Conservation (phyloP, 2,888 invertebrate species). For the Deladenus siricidicola region DNA sequence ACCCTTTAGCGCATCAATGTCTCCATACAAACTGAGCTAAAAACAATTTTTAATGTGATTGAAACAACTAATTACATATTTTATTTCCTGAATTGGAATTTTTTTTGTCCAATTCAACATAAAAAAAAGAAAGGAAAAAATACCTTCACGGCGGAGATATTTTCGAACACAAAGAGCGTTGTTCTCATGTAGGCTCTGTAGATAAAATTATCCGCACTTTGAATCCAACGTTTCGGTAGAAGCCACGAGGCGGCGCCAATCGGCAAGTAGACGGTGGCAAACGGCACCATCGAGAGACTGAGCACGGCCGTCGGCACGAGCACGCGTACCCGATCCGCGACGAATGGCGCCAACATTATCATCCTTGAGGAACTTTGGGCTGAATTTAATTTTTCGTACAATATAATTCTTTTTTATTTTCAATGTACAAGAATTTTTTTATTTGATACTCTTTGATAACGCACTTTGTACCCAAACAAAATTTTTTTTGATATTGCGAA, state of each 20-base stretch:
- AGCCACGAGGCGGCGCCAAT: constrained; percentile 40
- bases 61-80: neutral
- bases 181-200: constrained; percentile 42
- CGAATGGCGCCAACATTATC: too few relatives aligned
- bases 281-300: constrained; percentile 35
- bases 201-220: constrained; percentile 36
- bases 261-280: constrained; percentile 34
- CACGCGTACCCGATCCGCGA: constrained; percentile 16
- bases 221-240: constrained; percentile 21
- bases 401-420: too few relatives aligned
- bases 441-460: too few relatives aligned
- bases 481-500: too few relatives aligned
- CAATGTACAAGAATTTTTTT: too few relatives aligned
- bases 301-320: constrained; percentile 17
- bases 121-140: neutral
- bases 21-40: constrained; percentile 37
- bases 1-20: constrained; percentile 24
- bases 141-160: constrained; percentile 35
- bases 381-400: too few relatives aligned
- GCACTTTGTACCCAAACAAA: too few relatives aligned
- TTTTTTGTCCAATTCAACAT: neutral
- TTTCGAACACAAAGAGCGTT: constrained; percentile 49
- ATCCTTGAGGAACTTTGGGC: too few relatives aligned
- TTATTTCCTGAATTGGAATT: neutral
- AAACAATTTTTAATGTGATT: constrained; percentile 5